Conservation (phyloP, 2,113 vertebrate genomes). For the Grus americana region DNA sequence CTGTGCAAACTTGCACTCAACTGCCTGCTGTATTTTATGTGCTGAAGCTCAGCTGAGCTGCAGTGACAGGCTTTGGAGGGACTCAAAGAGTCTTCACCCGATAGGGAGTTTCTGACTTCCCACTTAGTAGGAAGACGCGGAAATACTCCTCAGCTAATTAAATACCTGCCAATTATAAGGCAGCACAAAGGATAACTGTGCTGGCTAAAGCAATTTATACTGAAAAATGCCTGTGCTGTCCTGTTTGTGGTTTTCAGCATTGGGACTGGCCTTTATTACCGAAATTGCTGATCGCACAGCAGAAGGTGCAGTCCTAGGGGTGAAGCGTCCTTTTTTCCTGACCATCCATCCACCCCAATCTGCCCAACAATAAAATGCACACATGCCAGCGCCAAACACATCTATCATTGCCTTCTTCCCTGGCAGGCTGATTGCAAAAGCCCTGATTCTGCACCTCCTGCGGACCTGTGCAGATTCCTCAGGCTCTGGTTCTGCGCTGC, state of each 20-base stretch:
- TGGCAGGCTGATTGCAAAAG: not conserved
- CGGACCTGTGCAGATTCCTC: not conserved
- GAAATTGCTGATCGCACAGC: not conserved
- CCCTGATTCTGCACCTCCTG: not conserved
- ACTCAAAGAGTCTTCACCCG: not conserved
- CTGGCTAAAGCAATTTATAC: slow-evolving; percentile 14
- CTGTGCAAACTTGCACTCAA: not conserved
- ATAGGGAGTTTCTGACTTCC: not conserved
- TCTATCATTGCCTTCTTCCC: not conserved
- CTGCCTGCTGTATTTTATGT: not conserved
- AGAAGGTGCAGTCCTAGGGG: not conserved
- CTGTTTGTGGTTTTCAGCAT: not conserved
- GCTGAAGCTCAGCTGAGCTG: not conserved
- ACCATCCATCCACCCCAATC: not conserved
- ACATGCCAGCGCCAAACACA: not conserved
- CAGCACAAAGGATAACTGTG: not conserved
- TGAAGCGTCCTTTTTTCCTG: not conserved
- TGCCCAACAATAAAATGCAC: not conserved
- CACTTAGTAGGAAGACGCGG: not conserved
- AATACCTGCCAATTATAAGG: slow-evolving; percentile 34
- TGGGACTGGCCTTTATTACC: not conserved
- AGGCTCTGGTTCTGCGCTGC: not conserved
- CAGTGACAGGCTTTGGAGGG: not conserved
- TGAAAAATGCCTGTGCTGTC: not conserved
- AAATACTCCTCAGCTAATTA: slow-evolving; percentile 38